These are phyloP conservation scores for Lepidurus arcticus DNA, from an alignment of 1,140 invertebrate genomes.

Conservation along the genomic window DNA sequence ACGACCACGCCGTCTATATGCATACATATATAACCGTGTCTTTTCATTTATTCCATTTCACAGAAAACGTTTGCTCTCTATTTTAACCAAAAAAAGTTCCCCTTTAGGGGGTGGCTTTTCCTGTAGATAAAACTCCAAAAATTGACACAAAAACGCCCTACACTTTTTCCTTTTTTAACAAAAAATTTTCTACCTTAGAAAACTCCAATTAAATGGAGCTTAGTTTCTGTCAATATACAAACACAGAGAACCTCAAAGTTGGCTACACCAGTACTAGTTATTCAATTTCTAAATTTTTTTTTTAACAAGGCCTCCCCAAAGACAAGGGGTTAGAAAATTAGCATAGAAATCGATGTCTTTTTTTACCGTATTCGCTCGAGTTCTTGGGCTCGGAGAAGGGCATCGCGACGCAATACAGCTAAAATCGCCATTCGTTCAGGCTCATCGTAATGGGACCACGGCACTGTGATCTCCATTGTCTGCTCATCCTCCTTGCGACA, in stretches of 20 bases:
- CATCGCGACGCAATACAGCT: slow-evolving; percentile 32
- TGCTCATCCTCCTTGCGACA: not conserved
- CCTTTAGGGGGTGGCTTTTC: not conserved
- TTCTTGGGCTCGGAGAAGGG: slow-evolving; percentile 28
- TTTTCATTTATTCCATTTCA: too few species aligned
- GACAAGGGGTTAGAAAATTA: not conserved
- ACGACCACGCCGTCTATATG: not conserved
- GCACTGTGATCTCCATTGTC: slow-evolving; percentile 1
- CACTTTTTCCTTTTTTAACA: too few species aligned
- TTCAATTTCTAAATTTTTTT: not conserved
- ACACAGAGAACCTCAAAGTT: too few species aligned
- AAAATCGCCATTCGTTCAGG: slow-evolving; percentile 31
- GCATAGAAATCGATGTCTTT: slow-evolving; percentile 6
- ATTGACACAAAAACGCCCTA: not conserved
- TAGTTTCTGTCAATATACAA: too few species aligned
- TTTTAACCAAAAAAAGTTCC: not conserved
- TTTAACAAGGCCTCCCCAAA: not conserved
- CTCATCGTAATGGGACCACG: slow-evolving; percentile 27
- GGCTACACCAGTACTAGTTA: not conserved
- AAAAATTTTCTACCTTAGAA: too few species aligned
- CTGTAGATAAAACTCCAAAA: not conserved
- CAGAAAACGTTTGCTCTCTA: too few species aligned
- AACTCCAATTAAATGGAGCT: too few species aligned
- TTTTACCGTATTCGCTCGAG: slow-evolving; percentile 32
- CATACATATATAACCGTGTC: too few species aligned